Percentiles rank a stretch among this genome's conserved stretches.
Evolutionary conservation across 1,140 invertebrate genomes (phyloP).

Genomic region (Ceratitis capitata): DNA sequence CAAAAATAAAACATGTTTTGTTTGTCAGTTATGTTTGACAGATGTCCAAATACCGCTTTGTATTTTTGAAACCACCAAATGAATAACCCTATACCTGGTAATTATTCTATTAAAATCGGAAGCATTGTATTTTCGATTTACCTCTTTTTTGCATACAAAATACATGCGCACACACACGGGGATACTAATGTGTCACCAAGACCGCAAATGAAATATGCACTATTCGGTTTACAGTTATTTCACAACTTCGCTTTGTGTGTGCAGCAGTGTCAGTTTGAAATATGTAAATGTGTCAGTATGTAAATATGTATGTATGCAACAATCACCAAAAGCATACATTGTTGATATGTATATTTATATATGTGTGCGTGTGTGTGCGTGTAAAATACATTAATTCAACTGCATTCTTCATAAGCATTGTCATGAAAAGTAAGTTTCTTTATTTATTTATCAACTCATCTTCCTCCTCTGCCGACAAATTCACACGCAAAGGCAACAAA

Average conservation of each 20-base stretch:
- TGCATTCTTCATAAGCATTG: neutral
- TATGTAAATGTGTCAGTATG: neutral
- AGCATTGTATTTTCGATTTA: too few species aligned
- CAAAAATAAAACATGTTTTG: too few species aligned
- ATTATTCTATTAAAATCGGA: too few species aligned
- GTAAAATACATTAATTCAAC: neutral
- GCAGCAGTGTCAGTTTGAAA: neutral
- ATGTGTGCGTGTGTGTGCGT: neutral
- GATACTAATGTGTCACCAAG: neutral
- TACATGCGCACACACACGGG: too few species aligned
- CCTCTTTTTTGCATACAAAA: too few species aligned
- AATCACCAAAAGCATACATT: neutral
- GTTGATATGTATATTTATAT: neutral
- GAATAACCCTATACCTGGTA: too few species aligned
- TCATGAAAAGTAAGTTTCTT: slow-evolving; percentile 4
- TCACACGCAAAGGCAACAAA: neutral
- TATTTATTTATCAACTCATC: neutral
- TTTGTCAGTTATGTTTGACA: too few species aligned
- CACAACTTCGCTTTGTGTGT: neutral
- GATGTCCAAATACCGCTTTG: too few species aligned
- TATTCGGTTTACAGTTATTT: neutral
- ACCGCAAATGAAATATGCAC: neutral
- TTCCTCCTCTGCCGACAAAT: neutral
- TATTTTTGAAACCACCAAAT: too few species aligned
- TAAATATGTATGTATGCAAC: neutral